Base-by-base conservation (phyloP, 2,113 vertebrate genomes). In the Rissa tridactyla region DNA sequence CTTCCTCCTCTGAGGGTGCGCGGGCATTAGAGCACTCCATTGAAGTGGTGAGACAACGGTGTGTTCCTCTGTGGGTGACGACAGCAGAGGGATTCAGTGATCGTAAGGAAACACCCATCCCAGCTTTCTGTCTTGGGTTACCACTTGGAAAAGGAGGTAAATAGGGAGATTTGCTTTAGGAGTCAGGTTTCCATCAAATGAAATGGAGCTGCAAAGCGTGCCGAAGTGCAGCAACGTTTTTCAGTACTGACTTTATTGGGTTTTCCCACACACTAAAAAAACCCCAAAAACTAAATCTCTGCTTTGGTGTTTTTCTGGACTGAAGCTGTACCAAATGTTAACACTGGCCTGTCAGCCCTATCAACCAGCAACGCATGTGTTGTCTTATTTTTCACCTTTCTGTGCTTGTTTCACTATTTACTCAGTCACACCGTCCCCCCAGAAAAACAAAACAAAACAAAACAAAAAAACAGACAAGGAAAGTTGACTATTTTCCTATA, bases 321-420 rank as follows among this genome's bases (percentile, higher is more conserved):
- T 18, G 32, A 17, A 36, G 13, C 30, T 68, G 70, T 17, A 51
- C 14, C 23, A 72, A 72, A 55, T 4, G 23, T 9, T 46, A 64
- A 44, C 0, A 0, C 5, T 46, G 20, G 3, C 4, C 3, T 10
- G 6, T 81, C n/a, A 82, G 5, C 12, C 47, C 23, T 52, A 29
- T 36, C n/a, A 47, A 29, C 44, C 12, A 82, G 30, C 27, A 79
- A 34, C 19, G 3, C 17, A 23, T 22, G 8, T 54, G 11, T 54
- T 70, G 25, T 38, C 52, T 71, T 46, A 19, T 54, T 77, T 78
- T 81, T 71, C 46, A 77, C 36, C 10, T 52, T 66, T 88, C 64
- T 64, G 22, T 40, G 58, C 11, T 71, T 61, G 26, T 77, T 72
- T 78, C 14, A 27, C 38, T 70, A 52, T 68, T 85, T 77, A 72